A percentile compares a stretch with the other conserved stretches of the same genome.
Conservation (phyloP, 2,888 invertebrate species). For the Coleophora deauratella region DNA sequence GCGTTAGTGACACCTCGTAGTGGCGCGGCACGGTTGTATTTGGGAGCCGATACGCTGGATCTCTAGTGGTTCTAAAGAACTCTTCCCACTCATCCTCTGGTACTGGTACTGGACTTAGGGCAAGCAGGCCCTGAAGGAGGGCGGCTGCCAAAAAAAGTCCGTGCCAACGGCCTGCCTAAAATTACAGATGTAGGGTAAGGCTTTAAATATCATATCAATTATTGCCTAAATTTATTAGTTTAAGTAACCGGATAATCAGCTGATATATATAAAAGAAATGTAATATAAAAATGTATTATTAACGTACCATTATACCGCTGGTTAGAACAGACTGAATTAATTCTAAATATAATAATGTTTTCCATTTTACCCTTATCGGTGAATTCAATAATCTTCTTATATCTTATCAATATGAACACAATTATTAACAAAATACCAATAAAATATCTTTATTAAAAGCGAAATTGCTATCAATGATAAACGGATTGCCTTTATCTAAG, state of each 20-base stretch:
- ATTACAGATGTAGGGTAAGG: neutral
- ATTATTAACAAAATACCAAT: conserved; percentile 21
- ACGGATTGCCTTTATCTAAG: neutral
- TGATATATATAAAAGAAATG: no score
- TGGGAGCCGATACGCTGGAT: conserved; percentile 58
- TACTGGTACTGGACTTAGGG: conserved; percentile 43
- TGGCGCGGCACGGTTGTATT: conserved; percentile 56
- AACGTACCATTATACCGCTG: conserved; percentile 51
- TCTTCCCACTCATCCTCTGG: conserved; percentile 50
- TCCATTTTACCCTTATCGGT: conserved; percentile 26
- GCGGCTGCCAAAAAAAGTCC: conserved; percentile 33
- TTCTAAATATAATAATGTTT: conserved; percentile 12
- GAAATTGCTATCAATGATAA: conserved; percentile 8
- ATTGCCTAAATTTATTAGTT: no score
- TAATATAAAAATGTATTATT: neutral
- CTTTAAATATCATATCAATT: no score
- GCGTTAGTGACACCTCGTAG: conserved; percentile 70
- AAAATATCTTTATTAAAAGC: conserved; percentile 14
- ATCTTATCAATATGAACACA: conserved; percentile 36
- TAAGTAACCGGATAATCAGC: no score
- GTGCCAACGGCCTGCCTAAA: conserved; percentile 44
- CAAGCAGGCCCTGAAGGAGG: conserved; percentile 36
- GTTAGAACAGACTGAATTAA: conserved; percentile 26
- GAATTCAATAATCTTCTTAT: conserved; percentile 22
- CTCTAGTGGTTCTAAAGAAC: conserved; percentile 32